Conservation (phyloP, 2,113 vertebrate species). For the Bolborhynchus lineola region DNA sequence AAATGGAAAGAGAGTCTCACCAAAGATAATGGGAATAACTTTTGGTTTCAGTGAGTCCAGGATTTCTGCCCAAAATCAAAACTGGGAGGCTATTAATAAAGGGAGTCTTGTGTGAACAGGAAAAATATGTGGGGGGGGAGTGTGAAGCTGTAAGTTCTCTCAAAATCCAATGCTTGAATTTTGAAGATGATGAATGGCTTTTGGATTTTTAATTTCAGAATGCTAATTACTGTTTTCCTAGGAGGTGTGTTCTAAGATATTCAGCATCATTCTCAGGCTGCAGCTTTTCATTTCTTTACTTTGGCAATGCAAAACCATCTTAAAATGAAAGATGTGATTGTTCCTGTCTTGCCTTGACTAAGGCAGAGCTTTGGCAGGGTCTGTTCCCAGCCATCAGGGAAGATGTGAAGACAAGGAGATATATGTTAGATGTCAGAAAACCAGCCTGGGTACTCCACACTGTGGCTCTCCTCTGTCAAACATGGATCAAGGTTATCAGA, state of each 20-base stretch:
- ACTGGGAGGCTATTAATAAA: not conserved
- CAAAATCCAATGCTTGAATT: not conserved
- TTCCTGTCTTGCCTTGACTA: not conserved
- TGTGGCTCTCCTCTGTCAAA: not conserved
- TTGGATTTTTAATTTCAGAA: not conserved
- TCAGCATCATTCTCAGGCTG: accelerated
- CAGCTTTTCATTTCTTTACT: not conserved
- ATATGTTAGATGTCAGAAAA: not conserved
- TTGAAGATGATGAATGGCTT: not conserved
- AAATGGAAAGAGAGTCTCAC: not conserved
- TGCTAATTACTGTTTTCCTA: not conserved
- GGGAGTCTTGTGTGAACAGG: not conserved
- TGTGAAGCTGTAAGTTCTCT: not conserved
- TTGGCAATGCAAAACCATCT: not conserved
- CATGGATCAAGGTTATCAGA: not conserved
- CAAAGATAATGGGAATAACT: not conserved
- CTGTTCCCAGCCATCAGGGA: not conserved
- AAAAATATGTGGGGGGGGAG: not conserved
- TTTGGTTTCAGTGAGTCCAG: not conserved
- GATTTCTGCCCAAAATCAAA: not conserved
- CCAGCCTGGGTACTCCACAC: not conserved
- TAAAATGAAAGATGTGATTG: not conserved
- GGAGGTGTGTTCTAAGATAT: not conserved
- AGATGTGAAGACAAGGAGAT: not conserved
- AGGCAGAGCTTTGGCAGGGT: not conserved